Percentiles rank a stretch among this genome's conserved stretches.
phyloP scores from a whole-genome alignment of 2,797 vertebrate species.

The Picus viridis region DNA sequence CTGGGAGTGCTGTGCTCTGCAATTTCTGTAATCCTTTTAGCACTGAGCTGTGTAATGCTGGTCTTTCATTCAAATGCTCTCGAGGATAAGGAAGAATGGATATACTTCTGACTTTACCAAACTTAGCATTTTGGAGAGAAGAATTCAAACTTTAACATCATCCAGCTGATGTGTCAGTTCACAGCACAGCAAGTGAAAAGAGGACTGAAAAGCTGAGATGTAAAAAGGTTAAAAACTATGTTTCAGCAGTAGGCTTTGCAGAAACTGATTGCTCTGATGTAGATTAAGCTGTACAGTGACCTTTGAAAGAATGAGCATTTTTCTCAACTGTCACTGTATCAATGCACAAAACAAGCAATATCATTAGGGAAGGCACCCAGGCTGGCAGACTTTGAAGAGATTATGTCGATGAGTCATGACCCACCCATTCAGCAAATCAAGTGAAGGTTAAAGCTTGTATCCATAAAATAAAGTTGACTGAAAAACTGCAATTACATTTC shows the following conservation, averaged over 20 bases:
- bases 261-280: conserved; percentile 57
- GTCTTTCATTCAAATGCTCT: conserved; percentile 45
- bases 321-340: conserved; percentile 74
- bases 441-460: conserved; percentile 18
- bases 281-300: conserved; percentile 74
- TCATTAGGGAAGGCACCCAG: conserved; percentile 62
- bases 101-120: conserved; percentile 43
- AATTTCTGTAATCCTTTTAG: conserved; percentile 58
- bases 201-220: conserved; percentile 47
- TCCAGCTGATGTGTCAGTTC: conserved; percentile 11
- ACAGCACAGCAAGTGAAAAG: neutral
- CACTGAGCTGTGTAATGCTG: conserved; percentile 45
- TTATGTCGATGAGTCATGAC: conserved; percentile 50
- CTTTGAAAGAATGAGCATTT: conserved; percentile 75
- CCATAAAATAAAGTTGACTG: conserved; percentile 7
- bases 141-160: conserved; percentile 48
- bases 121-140: conserved; percentile 38
- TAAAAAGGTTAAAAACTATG: conserved; percentile 77
- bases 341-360: conserved; percentile 67
- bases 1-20: neutral
- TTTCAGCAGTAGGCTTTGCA: conserved; percentile 63
- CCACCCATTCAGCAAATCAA: conserved; percentile 52
- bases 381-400: conserved; percentile 45
- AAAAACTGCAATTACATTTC: neutral
- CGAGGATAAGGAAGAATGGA: neutral